A percentile compares a stretch with the other conserved stretches of the same genome.
Conservation (phyloP, 2,113 vertebrate species). For the Malurus cyaneus region DNA sequence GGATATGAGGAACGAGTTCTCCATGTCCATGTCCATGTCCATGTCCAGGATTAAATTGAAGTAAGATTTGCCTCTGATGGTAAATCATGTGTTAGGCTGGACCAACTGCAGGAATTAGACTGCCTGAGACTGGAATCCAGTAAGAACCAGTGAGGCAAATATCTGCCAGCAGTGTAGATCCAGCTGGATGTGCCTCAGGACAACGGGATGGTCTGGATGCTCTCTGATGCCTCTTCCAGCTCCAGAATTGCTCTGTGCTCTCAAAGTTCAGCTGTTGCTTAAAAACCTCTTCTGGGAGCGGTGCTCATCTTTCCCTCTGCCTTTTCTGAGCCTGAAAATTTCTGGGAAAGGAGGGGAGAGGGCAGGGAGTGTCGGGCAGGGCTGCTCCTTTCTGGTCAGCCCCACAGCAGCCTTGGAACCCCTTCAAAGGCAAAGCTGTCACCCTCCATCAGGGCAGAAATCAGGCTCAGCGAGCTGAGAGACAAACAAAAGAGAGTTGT, state of each 20-base stretch:
- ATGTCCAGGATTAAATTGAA: background rate
- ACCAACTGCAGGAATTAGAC: background rate
- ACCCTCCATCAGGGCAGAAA: slow-evolving; percentile 15
- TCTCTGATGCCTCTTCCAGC: background rate
- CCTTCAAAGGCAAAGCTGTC: slow-evolving; percentile 49
- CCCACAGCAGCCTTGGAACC: slow-evolving; percentile 33
- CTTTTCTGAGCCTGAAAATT: background rate
- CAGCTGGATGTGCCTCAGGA: background rate
- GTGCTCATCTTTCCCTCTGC: background rate
- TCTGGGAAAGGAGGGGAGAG: slow-evolving; percentile 39
- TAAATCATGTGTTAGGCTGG: background rate
- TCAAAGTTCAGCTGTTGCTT: background rate
- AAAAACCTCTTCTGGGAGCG: slow-evolving; percentile 6
- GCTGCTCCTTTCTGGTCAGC: slow-evolving; percentile 47
- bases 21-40: background rate
- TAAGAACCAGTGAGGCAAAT: background rate
- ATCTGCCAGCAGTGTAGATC: background rate
- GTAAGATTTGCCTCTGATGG: background rate
- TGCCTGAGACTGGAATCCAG: background rate
- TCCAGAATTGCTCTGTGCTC: background rate
- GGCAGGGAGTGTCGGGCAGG: slow-evolving; percentile 4
- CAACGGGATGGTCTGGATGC: background rate
- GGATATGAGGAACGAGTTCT: background rate
- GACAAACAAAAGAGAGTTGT: slow-evolving; percentile 16
- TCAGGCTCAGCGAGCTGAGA: slow-evolving; percentile 2